Evolutionary conservation across 2,113 vertebrate species (phyloP).

Genomic region (Bos javanicus): DNA sequence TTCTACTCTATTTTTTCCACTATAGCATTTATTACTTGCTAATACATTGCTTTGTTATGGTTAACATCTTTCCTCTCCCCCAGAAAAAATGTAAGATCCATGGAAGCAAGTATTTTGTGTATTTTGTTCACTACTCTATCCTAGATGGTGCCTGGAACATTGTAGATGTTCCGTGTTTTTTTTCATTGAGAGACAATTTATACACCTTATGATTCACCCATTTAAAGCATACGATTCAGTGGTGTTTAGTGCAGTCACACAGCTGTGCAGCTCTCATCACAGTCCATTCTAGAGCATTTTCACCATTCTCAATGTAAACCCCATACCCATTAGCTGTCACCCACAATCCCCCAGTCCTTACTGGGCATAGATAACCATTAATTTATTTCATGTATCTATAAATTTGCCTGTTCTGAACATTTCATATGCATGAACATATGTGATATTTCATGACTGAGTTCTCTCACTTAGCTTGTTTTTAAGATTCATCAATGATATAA

Average conservation of each 20-base stretch:
- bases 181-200: not conserved
- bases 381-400: not conserved
- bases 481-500: not conserved
- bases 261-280: not conserved
- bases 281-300: not conserved
- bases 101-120: not conserved
- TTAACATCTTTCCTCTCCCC: not conserved
- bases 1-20: not conserved
- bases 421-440: not conserved
- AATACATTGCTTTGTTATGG: not conserved
- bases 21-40: not conserved
- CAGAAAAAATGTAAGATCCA: not conserved
- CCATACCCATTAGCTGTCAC: not conserved
- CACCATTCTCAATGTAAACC: not conserved
- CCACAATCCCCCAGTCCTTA: not conserved
- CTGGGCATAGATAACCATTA: not conserved
- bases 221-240: not conserved
- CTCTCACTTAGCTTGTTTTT: not conserved
- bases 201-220: not conserved
- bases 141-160: not conserved
- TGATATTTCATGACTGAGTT: not conserved
- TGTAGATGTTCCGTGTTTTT: not conserved
- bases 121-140: not conserved
- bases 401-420: not conserved
- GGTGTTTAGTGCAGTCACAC: not conserved